Base-by-base conservation (phyloP, 2,888 invertebrate species). In the Tryphoninae sp. region DNA sequence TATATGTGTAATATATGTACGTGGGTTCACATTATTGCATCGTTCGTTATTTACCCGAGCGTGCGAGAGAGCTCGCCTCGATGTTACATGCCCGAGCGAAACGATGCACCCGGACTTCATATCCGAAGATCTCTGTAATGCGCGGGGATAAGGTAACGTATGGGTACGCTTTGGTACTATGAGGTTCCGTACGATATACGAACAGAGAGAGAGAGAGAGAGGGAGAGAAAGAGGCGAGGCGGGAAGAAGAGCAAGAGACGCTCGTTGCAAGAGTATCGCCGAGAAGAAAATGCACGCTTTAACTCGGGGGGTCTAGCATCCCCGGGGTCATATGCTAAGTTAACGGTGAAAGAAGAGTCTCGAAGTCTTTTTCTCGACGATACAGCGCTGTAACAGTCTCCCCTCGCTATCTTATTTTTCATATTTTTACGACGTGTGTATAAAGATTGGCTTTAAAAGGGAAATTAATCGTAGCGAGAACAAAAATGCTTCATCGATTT, bases 91-190 rank as follows among this genome's bases (percentile, higher is more conserved):
- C 67, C 19, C 71, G 61, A 58, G 62, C 71, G 59, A 79, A 75
- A 75, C 65, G 76, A 73, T 73, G 79, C 82, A 53, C 61, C 61
- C 75, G 62, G 81, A 72, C 78, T 76, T 82, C 82, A 62, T 82
- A 82, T 79, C 79, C 72, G 62, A 76, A 72, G 76, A 82, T 82
- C 75, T 82, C 51, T 23, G 71, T 76, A 79, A 79, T 79, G 79
- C 68, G n/a, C 72, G 11, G 33, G 75, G 61, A 78, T 82, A 82
- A 78, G 53, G 72, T 78, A 82, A 79, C 76, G 75, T 82, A 76
- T 72, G 76, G 53, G 67, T 51, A 49, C 76, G 23, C 67, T 72
- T 42, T 58, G 23, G 33, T 42, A 49, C 59, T 72, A 53, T 22
- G 49, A 71, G 75, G 71, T 62, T 71, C 55, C 13, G n/a, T 51